These are phyloP conservation scores for Rhinichthys osculus DNA, from an alignment of 2,797 vertebrate genomes.

Conservation along the genomic window DNA sequence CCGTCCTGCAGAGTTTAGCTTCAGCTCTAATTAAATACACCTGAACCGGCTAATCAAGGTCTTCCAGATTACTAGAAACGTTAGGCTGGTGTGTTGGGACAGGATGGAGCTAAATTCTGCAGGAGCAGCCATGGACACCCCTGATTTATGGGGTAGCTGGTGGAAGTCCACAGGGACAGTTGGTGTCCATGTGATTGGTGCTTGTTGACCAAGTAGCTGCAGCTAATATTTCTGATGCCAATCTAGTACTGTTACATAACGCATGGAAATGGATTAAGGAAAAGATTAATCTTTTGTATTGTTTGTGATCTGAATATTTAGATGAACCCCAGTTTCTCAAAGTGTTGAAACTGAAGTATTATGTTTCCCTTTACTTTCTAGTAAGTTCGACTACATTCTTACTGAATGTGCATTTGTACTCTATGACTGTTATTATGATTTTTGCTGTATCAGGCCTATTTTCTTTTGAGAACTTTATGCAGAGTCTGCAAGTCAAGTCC, in stretches of 20 bases:
- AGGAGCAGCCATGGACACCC: background rate
- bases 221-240: slow-evolving; percentile 41
- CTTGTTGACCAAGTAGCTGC: slow-evolving; percentile 40
- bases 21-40: background rate
- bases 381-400: slow-evolving; percentile 68
- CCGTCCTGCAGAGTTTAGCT: slow-evolving; percentile 18
- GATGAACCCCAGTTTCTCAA: slow-evolving; percentile 43
- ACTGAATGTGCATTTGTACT: slow-evolving; percentile 74
- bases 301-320: slow-evolving; percentile 39
- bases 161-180: slow-evolving; percentile 29
- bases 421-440: slow-evolving; percentile 64
- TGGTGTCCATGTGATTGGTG: slow-evolving; percentile 37
- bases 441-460: slow-evolving; percentile 63
- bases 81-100: slow-evolving; percentile 11
- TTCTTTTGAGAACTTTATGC: slow-evolving; percentile 61
- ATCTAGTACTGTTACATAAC: slow-evolving; percentile 9
- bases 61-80: slow-evolving; percentile 1
- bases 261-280: background rate
- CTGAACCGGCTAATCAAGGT: background rate
- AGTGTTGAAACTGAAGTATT: slow-evolving; percentile 55
- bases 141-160: slow-evolving; percentile 20
- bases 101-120: slow-evolving; percentile 10
- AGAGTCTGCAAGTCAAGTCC: slow-evolving; percentile 63
- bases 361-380: slow-evolving; percentile 61
- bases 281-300: slow-evolving; percentile 42